Conservation (phyloP, 2,113 vertebrate species). For the Carollia perspicillata region DNA sequence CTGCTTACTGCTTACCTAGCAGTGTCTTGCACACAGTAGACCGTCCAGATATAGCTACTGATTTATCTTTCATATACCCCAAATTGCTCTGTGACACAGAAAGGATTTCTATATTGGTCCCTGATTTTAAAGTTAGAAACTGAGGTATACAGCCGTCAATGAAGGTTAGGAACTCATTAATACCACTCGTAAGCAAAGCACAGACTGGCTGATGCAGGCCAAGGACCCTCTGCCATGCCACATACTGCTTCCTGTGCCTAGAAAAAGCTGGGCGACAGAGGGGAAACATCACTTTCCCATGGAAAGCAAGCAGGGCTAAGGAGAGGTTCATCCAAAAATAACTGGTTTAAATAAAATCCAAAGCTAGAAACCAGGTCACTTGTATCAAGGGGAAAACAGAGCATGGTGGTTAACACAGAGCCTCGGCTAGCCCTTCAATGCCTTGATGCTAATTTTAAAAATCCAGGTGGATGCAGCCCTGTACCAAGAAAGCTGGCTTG, state of each 20-base stretch:
- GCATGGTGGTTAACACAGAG: background rate
- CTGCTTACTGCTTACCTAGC: background rate
- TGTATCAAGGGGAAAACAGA: background rate
- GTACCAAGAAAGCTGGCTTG: background rate
- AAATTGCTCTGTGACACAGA: background rate
- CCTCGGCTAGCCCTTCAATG: background rate
- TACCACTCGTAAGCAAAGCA: background rate
- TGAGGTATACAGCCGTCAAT: background rate
- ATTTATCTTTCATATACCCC: background rate
- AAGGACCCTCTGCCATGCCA: background rate
- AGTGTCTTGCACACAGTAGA: background rate
- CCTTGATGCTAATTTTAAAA: background rate
- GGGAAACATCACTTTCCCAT: background rate
- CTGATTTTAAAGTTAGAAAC: background rate
- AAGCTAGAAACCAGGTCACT: background rate
- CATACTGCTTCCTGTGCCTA: background rate
- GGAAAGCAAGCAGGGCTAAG: background rate
- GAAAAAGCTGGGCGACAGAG: background rate
- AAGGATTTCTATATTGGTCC: background rate
- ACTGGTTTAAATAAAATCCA: background rate
- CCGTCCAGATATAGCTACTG: background rate
- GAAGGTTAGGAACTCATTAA: background rate
- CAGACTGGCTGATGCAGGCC: background rate
- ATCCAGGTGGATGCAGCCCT: background rate
- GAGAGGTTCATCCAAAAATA: background rate